Evolutionary conservation across 2,888 invertebrate genomes (phyloP).

Genomic region (Caenorhabditis zanzibari): DNA sequence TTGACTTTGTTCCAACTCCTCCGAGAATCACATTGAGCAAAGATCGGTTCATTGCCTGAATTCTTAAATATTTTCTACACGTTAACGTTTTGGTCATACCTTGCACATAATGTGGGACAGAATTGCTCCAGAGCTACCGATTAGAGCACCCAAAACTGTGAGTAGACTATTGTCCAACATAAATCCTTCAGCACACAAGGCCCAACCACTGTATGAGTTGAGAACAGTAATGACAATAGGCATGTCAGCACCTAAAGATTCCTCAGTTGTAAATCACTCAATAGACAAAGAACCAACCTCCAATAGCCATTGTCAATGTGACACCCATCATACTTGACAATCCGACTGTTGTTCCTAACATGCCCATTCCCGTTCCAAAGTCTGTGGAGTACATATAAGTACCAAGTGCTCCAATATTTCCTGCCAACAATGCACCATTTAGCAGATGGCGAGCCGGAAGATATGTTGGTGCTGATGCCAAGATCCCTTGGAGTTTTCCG

Average conservation of each 20-base stretch:
- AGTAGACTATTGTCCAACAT: slow-evolving; percentile 94
- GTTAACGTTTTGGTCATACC: slow-evolving; percentile 1
- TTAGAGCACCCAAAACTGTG: slow-evolving; percentile 93
- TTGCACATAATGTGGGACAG: slow-evolving; percentile 96
- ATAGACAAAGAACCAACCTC: slow-evolving; percentile 88
- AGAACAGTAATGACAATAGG: slow-evolving; percentile 94
- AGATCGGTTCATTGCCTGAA: slow-evolving; percentile 88
- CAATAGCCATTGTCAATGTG: slow-evolving; percentile 92
- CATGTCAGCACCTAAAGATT: slow-evolving; percentile 91
- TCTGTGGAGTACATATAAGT: slow-evolving; percentile 84
- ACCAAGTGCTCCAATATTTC: slow-evolving; percentile 88
- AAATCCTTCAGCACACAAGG: slow-evolving; percentile 94
- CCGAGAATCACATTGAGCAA: slow-evolving; percentile 93
- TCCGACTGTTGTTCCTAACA: slow-evolving; percentile 89
- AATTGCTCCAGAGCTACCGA: slow-evolving; percentile 94
- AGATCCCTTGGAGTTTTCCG: slow-evolving; percentile 91
- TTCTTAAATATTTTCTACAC: no score
- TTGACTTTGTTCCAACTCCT: slow-evolving; percentile 89
- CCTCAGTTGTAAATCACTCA: background rate
- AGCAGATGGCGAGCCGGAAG: slow-evolving; percentile 91
- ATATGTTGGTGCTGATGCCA: slow-evolving; percentile 90
- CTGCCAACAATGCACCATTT: slow-evolving; percentile 86
- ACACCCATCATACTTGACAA: slow-evolving; percentile 91
- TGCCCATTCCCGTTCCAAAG: slow-evolving; percentile 87
- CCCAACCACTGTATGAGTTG: slow-evolving; percentile 95